Base-by-base conservation (phyloP, 2,797 vertebrate species). In the Onychomys torridus region DNA sequence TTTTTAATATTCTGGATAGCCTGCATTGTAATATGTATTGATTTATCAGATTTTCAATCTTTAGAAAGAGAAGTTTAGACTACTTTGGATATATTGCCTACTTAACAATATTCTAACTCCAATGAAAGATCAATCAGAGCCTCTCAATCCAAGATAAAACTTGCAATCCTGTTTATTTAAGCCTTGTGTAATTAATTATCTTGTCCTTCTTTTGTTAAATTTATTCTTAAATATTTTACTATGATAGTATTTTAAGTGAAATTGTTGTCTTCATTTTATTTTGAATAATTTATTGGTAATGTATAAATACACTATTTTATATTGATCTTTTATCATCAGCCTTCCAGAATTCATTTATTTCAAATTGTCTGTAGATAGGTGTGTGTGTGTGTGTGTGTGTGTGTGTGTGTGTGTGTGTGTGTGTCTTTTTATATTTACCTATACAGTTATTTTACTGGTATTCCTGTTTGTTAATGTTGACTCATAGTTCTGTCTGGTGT, bases 261-360 rank as follows among this genome's bases (percentile, higher is more conserved):
- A 29, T 12, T 57, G 16, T 69, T 27, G 0, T 69, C 46, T 57
- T 73, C 37, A 57, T 73, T 57, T 88, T 29, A 55, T 57, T 88
- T 73, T 88, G 16, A 88, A 40, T 40, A 55, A 16, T 57, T 73
- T 71, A 40, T 19, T 57, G n/a, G 16, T 59, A 57, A 6, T 75
- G 2, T 73, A 91, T 69, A 75, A 73, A 94, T 69, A 88, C 13
- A 43, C 6, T 37, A n/a, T n/a, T 37, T 52, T 86, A n/a, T 71
- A n/a, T 34, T 79, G 12, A 32, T n/a, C 29, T 71, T 84, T 12
- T 83, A 55, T 78, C 49, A 55, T 78, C 49, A 89, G 25, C 8
- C 83, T 93, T 91, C 27, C 17, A 79, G 57, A 96, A 89, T 59
- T 78, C 11, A 86, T 69, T 76, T 61, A 83, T 65, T 73, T 37